Evolutionary conservation across 2,888 invertebrate genomes (phyloP).

Genomic region (Cataglyphis rosenhaueri): DNA sequence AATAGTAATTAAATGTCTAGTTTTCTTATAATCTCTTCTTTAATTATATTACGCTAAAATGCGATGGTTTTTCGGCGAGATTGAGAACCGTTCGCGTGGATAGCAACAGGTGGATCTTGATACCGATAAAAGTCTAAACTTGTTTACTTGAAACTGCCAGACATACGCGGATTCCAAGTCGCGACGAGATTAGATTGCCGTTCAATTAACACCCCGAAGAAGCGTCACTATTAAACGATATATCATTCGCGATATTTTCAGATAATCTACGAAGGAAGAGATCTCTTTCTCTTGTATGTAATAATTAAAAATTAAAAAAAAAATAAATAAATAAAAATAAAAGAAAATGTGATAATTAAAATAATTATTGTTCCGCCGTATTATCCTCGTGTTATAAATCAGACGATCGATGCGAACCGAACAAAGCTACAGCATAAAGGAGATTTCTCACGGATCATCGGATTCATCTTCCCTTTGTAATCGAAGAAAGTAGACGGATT

Average conservation of each 20-base stretch:
- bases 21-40: not conserved
- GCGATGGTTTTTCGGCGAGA: not conserved
- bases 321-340: not conserved
- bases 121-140: conserved; percentile 42
- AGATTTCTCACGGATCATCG: conserved; percentile 62
- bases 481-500: conserved; percentile 28
- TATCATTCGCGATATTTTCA: not conserved
- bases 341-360: conserved; percentile 14
- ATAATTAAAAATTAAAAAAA: not conserved
- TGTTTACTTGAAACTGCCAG: conserved; percentile 43
- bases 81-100: conserved; percentile 60
- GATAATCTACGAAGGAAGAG: not conserved
- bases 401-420: not conserved
- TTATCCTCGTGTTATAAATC: conserved; percentile 9
- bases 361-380: not conserved
- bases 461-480: conserved; percentile 10
- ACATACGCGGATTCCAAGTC: conserved; percentile 59
- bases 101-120: conserved; percentile 70
- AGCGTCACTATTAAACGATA: conserved; percentile 32
- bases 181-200: conserved; percentile 68
- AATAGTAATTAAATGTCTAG: not conserved
- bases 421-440: conserved; percentile 15
- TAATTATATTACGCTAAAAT: not conserved
- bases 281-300: not conserved
- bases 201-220: conserved; percentile 58